Conservation (phyloP, 2,888 invertebrate genomes). For the Crossocerus cetratus region DNA sequence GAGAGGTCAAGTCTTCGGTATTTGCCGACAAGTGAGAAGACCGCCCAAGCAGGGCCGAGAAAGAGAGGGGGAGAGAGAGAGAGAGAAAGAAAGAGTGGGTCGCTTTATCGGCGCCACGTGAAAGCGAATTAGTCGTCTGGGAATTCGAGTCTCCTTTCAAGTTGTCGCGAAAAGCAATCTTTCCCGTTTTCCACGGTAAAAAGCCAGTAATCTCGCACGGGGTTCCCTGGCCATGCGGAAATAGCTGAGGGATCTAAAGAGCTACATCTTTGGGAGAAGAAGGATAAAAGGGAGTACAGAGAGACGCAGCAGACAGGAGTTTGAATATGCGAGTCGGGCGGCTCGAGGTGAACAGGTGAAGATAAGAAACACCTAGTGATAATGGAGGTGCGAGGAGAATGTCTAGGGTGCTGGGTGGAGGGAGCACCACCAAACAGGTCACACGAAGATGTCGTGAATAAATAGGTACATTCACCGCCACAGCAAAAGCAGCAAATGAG, state of each 20-base stretch:
- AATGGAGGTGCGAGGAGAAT: background rate
- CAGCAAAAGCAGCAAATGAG: background rate
- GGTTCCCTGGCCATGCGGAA: background rate
- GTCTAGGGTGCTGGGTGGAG: background rate
- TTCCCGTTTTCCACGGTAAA: constrained; percentile 9
- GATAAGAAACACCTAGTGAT: background rate
- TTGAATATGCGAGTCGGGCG: background rate
- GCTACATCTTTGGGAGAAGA: too few relatives aligned
- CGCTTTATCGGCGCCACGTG: constrained; percentile 11
- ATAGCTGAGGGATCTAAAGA: too few relatives aligned
- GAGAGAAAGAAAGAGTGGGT: constrained; percentile 23
- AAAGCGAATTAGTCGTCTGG: constrained; percentile 13
- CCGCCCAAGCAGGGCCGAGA: background rate
- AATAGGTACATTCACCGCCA: background rate
- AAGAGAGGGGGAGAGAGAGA: constrained; percentile 16
- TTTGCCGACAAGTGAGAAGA: constrained; percentile 7
- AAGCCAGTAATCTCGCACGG: background rate
- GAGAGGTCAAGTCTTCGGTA: constrained; percentile 38
- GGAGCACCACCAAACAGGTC: too few relatives aligned
- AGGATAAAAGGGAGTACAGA: too few relatives aligned
- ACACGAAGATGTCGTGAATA: too few relatives aligned
- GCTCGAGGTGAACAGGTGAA: background rate
- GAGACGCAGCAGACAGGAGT: background rate
- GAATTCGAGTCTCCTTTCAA: constrained; percentile 33
- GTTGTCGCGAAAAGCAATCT: constrained; percentile 10